These are phyloP conservation scores for Thelaira solivaga DNA, from an alignment of 2,888 invertebrate genomes.

Conservation along the genomic window DNA sequence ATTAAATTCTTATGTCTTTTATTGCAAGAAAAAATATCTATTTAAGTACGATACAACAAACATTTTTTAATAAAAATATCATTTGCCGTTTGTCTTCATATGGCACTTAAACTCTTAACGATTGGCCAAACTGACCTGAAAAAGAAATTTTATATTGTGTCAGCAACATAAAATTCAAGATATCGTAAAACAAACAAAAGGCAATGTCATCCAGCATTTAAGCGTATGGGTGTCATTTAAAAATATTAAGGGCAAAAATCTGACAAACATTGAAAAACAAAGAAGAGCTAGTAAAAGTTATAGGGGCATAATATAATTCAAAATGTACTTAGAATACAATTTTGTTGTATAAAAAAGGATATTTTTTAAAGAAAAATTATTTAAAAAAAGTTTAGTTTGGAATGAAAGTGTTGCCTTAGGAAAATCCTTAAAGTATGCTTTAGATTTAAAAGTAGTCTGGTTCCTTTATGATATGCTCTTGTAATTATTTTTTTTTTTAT, in stretches of 20 bases:
- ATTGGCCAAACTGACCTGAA: constrained; percentile 29
- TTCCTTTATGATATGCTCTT: neutral
- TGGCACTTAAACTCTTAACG: neutral
- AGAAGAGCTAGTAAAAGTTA: too few species aligned
- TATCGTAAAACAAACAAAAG: neutral
- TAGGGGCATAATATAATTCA: too few species aligned
- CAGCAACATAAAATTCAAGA: constrained; percentile 23
- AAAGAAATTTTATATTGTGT: constrained; percentile 7
- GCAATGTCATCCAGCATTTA: neutral
- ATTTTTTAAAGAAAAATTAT: too few species aligned
- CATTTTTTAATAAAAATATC: too few species aligned
- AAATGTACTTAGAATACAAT: too few species aligned
- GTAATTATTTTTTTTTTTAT: neutral
- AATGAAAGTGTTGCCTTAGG: neutral
- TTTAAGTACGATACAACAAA: too few species aligned
- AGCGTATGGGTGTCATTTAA: constrained; percentile 7
- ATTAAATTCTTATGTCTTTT: too few species aligned
- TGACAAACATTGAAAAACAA: neutral
- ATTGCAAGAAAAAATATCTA: too few species aligned
- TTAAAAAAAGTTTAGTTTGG: too few species aligned
- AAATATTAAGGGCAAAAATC: neutral
- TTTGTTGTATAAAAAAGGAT: too few species aligned
- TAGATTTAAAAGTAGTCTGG: neutral
- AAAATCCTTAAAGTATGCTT: constrained; percentile 3
- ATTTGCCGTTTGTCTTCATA: too few species aligned